Base-by-base conservation (phyloP, 2,113 vertebrate genomes). In the Shinisaurus crocodilurus region DNA sequence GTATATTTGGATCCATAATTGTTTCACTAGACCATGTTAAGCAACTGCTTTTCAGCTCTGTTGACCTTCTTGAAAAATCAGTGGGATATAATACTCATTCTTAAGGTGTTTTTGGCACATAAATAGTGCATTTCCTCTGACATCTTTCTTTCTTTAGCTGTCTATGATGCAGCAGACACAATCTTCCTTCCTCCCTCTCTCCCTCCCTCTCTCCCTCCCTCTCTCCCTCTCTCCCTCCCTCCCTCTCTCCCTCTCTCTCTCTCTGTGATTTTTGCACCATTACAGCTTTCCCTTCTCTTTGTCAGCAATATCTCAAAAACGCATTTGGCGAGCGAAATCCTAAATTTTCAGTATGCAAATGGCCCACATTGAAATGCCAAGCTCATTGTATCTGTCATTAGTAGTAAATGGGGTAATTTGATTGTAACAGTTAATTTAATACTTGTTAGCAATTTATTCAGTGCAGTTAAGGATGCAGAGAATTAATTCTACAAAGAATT, bases 371-470 rank as follows among this genome's bases (percentile, higher is more conserved):
- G 63, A 9, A 82, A 20, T 3, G 79, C 87, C 40, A 74, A 0
- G 48, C 76, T 50, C 92, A 3, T 20, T 88, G 3, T 32, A 34
- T n/a, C 65, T 74, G 8, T 15, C 25, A 8, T 34, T 84, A 82
- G 69, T 29, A 86, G 16, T 76, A 91, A 92, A 72, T 34, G 79
- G 43, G 25, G 67, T 72, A 65, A 90, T 88, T 91, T 91, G 90
- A 91, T 91, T 91, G 82, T 85, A 91, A 70, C 69, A 40, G 7
- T 6, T 57, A 25, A 91, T 90, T 89, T 89, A 79, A 84, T 3
- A 93, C 0, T 0, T 54, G 37, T 88, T 88, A 89, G 50, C 10
- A 88, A 91, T 87, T 60, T 3, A n/a, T 84, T 94, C 45, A 0
- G 1, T 91, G 34, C 91, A 48, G 50, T 82, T 79, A 87, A 76